phyloP scores from a whole-genome alignment of 2,797 vertebrate species.

The Vespertilio murinus region DNA sequence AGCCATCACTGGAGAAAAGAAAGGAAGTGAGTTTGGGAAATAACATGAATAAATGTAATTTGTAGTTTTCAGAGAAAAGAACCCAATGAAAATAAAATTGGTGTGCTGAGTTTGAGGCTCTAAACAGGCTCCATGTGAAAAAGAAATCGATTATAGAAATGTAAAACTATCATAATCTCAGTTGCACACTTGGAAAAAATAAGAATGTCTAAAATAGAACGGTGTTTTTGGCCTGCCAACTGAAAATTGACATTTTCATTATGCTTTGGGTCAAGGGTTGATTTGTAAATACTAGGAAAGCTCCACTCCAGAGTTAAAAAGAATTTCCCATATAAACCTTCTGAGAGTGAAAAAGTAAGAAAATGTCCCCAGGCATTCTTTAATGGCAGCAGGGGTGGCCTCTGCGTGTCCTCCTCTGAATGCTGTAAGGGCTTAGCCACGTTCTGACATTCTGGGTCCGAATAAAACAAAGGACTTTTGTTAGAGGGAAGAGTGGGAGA shows the following conservation, averaged over 20 bases:
- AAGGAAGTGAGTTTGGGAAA: slow-evolving; percentile 37
- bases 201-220: slow-evolving; percentile 35
- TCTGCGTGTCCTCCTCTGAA: too few relatives aligned
- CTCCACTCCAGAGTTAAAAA: not conserved
- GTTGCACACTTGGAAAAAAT: slow-evolving; percentile 34
- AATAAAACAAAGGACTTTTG: not conserved
- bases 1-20: slow-evolving; percentile 38
- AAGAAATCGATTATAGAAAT: slow-evolving; percentile 49
- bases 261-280: not conserved
- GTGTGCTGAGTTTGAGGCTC: slow-evolving; percentile 20
- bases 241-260: slow-evolving; percentile 55
- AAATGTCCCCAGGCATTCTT: too few relatives aligned
- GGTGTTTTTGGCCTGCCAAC: slow-evolving; percentile 7
- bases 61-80: slow-evolving; percentile 54
- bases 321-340: not conserved
- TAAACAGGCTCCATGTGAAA: not conserved
- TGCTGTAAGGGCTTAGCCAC: too few relatives aligned
- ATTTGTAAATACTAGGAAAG: not conserved
- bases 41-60: slow-evolving; percentile 58
- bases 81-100: slow-evolving; percentile 61
- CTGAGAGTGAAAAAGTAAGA: not conserved
- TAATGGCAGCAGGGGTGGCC: too few relatives aligned
- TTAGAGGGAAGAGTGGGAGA: not conserved
- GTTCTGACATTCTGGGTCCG: too few relatives aligned
- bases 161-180: slow-evolving; percentile 36